Conservation (phyloP, 2,797 vertebrate species). For the Margarornis squamiger region DNA sequence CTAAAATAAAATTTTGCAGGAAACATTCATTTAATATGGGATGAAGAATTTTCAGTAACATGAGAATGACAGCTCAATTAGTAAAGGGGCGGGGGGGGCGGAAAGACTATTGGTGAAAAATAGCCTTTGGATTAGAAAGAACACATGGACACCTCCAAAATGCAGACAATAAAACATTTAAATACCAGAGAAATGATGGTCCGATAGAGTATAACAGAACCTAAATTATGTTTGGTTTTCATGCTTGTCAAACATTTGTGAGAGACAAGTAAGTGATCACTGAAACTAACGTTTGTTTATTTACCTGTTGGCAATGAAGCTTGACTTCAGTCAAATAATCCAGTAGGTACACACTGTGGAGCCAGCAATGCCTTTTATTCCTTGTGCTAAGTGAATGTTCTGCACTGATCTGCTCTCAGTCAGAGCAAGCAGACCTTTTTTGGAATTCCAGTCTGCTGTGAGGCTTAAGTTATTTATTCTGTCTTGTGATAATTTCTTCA, state of each 20-base stretch:
- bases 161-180: background rate
- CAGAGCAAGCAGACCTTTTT: background rate
- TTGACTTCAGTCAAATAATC: conserved; percentile 10
- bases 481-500: background rate
- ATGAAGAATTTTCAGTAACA: conserved; percentile 13
- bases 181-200: background rate
- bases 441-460: background rate
- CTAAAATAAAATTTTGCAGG: conserved; percentile 42
- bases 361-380: background rate
- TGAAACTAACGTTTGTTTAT: conserved; percentile 40
- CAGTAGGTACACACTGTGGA: background rate
- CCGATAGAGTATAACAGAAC: background rate
- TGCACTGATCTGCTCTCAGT: background rate
- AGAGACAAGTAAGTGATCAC: conserved; percentile 10
- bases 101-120: background rate
- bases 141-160: background rate
- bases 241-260: background rate
- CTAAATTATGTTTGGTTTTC: background rate
- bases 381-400: background rate
- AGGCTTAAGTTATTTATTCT: background rate
- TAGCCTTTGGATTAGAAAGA: conserved; percentile 9
- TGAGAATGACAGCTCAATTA: conserved; percentile 19
- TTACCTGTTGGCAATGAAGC: conserved; percentile 37
- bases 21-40: conserved; percentile 31
- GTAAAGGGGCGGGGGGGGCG: background rate